Conservation (phyloP, 2,113 vertebrate genomes). For the Sphaerodactylus townsendi region DNA sequence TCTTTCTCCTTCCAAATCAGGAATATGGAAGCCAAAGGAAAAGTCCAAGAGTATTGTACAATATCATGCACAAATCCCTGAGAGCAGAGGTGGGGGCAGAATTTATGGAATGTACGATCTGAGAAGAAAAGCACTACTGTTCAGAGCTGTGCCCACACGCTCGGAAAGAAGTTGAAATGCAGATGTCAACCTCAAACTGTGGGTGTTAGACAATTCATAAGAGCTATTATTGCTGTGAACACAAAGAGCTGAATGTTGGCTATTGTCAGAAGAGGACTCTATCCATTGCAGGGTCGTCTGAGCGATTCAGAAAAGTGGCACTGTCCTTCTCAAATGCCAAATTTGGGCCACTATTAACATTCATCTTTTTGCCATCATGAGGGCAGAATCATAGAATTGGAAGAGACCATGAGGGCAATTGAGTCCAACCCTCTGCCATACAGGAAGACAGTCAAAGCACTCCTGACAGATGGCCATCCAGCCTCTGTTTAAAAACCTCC, state of each 20-base stretch:
- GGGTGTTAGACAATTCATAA: not conserved
- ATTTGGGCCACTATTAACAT: not conserved
- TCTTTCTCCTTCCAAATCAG: not conserved
- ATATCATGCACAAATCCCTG: not conserved
- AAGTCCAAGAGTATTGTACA: not conserved
- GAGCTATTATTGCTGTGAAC: not conserved
- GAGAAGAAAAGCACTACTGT: not conserved
- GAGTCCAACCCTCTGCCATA: too few relatives aligned
- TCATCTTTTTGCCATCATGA: not conserved
- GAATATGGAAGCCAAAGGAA: not conserved
- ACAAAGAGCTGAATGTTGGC: too few relatives aligned
- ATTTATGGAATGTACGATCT: not conserved
- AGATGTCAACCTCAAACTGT: not conserved
- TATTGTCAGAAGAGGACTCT: too few relatives aligned
- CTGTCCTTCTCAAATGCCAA: not conserved
- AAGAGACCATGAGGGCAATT: too few relatives aligned
- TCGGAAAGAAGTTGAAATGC: not conserved
- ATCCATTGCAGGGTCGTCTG: not conserved
- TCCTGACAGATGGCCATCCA: too few relatives aligned
- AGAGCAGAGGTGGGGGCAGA: not conserved
- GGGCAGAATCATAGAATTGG: too few relatives aligned
- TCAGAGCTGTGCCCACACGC: not conserved
- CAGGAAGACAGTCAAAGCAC: too few relatives aligned
- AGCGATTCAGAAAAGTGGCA: not conserved
- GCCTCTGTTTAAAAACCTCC: too few relatives aligned